phyloP scores from a whole-genome alignment of 2,797 vertebrate species.

The Anabas testudineus region DNA sequence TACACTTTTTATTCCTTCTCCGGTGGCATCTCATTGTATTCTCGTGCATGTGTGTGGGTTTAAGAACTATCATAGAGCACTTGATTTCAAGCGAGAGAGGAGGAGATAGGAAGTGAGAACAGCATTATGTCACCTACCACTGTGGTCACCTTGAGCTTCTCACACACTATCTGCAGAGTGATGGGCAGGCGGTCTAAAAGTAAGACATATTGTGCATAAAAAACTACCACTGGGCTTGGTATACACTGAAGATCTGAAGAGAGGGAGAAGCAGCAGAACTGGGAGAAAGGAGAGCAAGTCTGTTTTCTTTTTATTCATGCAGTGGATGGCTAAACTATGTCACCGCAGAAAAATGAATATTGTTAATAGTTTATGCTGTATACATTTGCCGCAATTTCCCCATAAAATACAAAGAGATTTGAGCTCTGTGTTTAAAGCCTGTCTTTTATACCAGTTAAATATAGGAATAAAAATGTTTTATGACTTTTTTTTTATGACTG shows the following conservation, averaged over 20 bases:
- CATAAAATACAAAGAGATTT: slow-evolving; percentile 30
- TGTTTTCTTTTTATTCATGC: slow-evolving; percentile 53
- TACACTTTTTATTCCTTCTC: slow-evolving; percentile 22
- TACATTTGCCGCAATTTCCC: slow-evolving; percentile 49
- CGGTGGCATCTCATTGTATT: slow-evolving; percentile 16
- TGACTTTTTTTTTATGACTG: too few relatives aligned
- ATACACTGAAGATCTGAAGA: slow-evolving; percentile 17
- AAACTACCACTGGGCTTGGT: slow-evolving; percentile 3
- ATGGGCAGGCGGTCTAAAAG: slow-evolving; percentile 24
- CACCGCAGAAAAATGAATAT: slow-evolving; percentile 51
- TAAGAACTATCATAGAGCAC: not conserved
- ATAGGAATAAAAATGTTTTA: not conserved
- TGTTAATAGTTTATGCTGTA: slow-evolving; percentile 63
- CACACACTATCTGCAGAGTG: slow-evolving; percentile 14
- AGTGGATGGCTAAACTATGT: slow-evolving; percentile 56
- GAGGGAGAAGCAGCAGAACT: not conserved
- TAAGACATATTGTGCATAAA: slow-evolving; percentile 22
- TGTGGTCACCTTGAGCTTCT: slow-evolving; percentile 53
- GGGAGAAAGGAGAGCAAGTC: slow-evolving; percentile 12
- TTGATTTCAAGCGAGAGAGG: slow-evolving; percentile 24
- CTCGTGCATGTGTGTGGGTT: not conserved
- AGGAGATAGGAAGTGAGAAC: not conserved
- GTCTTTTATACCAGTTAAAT: slow-evolving; percentile 13
- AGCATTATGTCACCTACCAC: slow-evolving; percentile 10
- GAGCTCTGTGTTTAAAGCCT: slow-evolving; percentile 28